phyloP scores from a whole-genome alignment of 2,113 vertebrate genomes.

The Deroptyus accipitrinus region DNA sequence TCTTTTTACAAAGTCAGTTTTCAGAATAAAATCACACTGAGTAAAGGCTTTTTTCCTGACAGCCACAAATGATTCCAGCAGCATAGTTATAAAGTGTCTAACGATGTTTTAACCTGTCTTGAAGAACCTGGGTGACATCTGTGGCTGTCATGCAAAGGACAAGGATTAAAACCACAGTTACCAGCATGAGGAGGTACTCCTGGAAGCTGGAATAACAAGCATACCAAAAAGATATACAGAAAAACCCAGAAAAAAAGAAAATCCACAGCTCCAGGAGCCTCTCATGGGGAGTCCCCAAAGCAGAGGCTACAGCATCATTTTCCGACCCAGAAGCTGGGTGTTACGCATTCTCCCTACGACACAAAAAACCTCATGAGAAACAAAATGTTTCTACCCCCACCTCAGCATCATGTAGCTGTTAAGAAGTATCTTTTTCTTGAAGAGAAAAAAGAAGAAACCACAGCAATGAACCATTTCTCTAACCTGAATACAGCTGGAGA shows the following conservation, averaged over 20 bases:
- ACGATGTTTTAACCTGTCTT: conserved; percentile 27
- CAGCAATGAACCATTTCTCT: background rate
- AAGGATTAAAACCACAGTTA: background rate
- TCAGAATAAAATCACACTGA: conserved; percentile 38
- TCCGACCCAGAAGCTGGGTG: background rate
- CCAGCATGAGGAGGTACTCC: background rate
- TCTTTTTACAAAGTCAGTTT: conserved; percentile 13
- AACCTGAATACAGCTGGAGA: background rate
- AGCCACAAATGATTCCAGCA: conserved; percentile 34
- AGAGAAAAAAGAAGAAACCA: background rate
- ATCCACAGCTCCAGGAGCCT: background rate
- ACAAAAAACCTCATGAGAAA: background rate
- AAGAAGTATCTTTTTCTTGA: background rate
- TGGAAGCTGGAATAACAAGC: background rate
- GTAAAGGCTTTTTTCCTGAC: conserved; percentile 38
- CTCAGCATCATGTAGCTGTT: fast-evolving
- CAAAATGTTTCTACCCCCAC: fast-evolving
- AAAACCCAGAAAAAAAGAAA: background rate
- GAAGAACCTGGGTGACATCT: background rate
- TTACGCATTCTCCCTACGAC: fast-evolving
- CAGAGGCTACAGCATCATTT: background rate
- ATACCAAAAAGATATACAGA: background rate
- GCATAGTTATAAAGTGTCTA: background rate
- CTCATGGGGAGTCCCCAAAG: fast-evolving
- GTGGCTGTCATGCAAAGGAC: background rate